phyloP scores from a whole-genome alignment of 2,888 invertebrate genomes.

The Hyposoter didymator region DNA sequence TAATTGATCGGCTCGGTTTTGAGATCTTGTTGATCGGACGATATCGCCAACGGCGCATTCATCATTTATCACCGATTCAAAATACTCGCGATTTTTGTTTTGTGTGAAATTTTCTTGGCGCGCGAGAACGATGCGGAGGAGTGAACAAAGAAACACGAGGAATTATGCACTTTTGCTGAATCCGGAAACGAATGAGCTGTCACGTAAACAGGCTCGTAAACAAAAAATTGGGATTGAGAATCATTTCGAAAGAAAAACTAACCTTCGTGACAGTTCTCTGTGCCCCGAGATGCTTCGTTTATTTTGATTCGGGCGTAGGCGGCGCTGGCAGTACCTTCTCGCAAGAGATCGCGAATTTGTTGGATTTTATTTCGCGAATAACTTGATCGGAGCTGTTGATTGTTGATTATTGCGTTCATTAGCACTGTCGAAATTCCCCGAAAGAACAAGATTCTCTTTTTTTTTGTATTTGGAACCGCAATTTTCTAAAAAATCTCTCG shows the following conservation, averaged over 20 bases:
- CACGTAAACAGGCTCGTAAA: slow-evolving; percentile 15
- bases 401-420: not conserved
- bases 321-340: not conserved
- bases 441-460: no score
- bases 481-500: no score
- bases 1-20: slow-evolving; percentile 77
- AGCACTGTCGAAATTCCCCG: no score
- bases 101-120: not conserved
- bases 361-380: not conserved
- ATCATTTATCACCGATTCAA: slow-evolving; percentile 60
- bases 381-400: not conserved
- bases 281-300: not conserved
- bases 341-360: not conserved
- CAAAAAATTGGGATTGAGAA: slow-evolving; percentile 7
- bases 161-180: slow-evolving; percentile 8
- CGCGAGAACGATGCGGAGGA: not conserved
- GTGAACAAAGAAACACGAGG: not conserved
- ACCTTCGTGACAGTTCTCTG: not conserved
- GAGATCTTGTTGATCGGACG: slow-evolving; percentile 71
- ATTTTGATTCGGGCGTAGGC: not conserved
- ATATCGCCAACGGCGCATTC: slow-evolving; percentile 70
- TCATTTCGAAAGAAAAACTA: not conserved
- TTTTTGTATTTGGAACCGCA: no score
- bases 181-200: not conserved
- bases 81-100: slow-evolving; percentile 1